Percentiles rank a stretch among this genome's conserved stretches.
Conservation (phyloP, 1,140 invertebrate species). For the Chelonus insularis region DNA sequence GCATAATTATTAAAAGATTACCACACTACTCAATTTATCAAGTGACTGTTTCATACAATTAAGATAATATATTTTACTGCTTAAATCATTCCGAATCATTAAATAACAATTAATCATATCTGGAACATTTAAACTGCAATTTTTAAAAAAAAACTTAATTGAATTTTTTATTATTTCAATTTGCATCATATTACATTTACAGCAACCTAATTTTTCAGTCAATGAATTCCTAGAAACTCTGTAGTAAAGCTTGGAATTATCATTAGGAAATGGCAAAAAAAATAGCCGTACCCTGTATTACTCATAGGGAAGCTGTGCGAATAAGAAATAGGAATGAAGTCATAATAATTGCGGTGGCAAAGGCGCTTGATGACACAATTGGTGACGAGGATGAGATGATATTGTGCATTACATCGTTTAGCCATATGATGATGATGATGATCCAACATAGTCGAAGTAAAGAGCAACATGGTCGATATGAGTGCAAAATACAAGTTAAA, state of each 20-base stretch:
- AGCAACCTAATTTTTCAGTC: too few relatives aligned
- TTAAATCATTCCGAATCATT: too few relatives aligned
- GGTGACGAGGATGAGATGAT: not conserved
- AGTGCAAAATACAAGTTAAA: slow-evolving; percentile 5
- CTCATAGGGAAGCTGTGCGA: slow-evolving; percentile 4
- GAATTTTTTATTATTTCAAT: too few relatives aligned
- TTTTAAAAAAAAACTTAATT: too few relatives aligned
- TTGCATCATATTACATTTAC: too few relatives aligned
- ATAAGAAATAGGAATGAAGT: slow-evolving; percentile 21
- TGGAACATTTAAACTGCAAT: too few relatives aligned
- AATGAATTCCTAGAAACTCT: not conserved
- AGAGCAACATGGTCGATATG: not conserved
- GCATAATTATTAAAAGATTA: too few relatives aligned
- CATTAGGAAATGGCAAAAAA: not conserved
- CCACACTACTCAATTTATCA: too few relatives aligned
- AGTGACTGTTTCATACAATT: too few relatives aligned
- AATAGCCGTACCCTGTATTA: not conserved
- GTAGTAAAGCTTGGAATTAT: not conserved
- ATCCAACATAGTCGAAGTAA: not conserved
- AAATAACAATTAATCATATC: too few relatives aligned
- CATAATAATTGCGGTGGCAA: slow-evolving; percentile 20
- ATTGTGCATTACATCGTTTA: not conserved
- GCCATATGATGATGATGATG: not conserved
- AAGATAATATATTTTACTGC: too few relatives aligned
- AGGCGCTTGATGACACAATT: slow-evolving; percentile 17